Conservation (phyloP, 2,888 invertebrate species). For the Archips xylosteana region DNA sequence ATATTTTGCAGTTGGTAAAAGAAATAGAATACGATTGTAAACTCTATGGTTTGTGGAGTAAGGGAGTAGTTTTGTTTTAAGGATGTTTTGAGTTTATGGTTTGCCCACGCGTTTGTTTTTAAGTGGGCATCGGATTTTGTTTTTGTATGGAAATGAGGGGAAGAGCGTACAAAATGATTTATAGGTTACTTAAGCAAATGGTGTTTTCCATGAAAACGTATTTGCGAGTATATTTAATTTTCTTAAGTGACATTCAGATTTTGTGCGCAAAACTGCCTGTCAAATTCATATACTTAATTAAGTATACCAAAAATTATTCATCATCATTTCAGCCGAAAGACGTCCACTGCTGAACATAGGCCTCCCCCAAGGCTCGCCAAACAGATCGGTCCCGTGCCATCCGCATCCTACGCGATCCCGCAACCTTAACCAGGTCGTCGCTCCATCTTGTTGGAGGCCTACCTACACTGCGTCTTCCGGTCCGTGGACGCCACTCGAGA, state of each 20-base stretch:
- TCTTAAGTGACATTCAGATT: neutral
- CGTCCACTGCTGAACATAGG: too few species aligned
- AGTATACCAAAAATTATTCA: too few species aligned
- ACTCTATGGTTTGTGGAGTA: conserved; percentile 10
- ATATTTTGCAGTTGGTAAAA: neutral
- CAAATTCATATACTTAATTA: too few species aligned
- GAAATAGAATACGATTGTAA: neutral
- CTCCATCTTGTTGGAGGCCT: too few species aligned
- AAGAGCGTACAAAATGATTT: conserved; percentile 35
- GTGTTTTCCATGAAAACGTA: conserved; percentile 23
- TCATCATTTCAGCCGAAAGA: too few species aligned
- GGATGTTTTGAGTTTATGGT: neutral
- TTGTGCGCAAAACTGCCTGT: neutral
- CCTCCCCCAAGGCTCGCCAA: too few species aligned
- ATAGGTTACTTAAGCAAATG: conserved; percentile 6
- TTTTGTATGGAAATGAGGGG: conserved; percentile 48
- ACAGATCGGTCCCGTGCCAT: too few species aligned
- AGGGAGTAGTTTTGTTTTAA: conserved; percentile 1
- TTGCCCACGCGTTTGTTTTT: conserved; percentile 44
- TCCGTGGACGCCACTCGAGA: too few species aligned
- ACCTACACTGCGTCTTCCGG: too few species aligned
- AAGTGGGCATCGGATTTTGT: conserved; percentile 42
- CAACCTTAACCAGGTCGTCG: too few species aligned
- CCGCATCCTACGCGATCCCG: too few species aligned
- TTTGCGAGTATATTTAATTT: neutral